Conservation (phyloP, 1,140 invertebrate genomes). For the Phocides pigmalion region DNA sequence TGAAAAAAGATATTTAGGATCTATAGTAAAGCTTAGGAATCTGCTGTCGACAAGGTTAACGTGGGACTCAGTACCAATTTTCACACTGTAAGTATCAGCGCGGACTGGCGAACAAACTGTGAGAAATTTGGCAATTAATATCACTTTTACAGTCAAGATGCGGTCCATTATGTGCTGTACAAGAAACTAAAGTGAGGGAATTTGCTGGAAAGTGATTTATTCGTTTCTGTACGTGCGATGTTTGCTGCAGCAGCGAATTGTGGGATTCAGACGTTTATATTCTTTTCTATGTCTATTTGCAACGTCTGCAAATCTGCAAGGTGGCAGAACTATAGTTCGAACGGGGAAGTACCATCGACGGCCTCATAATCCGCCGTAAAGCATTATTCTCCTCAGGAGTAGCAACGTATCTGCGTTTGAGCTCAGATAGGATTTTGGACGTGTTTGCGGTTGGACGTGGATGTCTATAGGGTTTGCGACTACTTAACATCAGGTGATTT, state of each 20-base stretch:
- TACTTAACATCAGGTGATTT: no score
- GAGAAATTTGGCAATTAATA: slow-evolving; percentile 22
- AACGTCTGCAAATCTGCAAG: no score
- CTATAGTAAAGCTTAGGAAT: slow-evolving; percentile 87
- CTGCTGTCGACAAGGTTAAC: slow-evolving; percentile 83
- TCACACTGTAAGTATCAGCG: slow-evolving; percentile 57
- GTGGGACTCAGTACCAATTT: slow-evolving; percentile 69
- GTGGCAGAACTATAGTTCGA: no score
- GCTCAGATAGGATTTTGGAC: no score
- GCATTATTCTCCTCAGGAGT: no score
- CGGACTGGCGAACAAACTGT: slow-evolving; percentile 11
- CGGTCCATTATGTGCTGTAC: slow-evolving; percentile 22
- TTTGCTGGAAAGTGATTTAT: slow-evolving; percentile 1
- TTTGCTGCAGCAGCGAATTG: background rate
- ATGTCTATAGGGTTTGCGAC: no score
- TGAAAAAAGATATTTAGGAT: slow-evolving; percentile 80
- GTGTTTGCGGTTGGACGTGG: no score
- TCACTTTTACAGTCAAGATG: slow-evolving; percentile 24
- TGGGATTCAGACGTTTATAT: slow-evolving; percentile 2
- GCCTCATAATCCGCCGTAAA: no score
- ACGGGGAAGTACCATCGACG: no score
- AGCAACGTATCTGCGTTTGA: no score
- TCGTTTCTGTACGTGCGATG: background rate
- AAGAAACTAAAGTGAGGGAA: slow-evolving; percentile 19
- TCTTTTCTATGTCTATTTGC: no score